Percentiles rank a stretch among this genome's conserved stretches.
Conservation (phyloP, 2,888 invertebrate genomes). For the Dromius quadrimaculatus region DNA sequence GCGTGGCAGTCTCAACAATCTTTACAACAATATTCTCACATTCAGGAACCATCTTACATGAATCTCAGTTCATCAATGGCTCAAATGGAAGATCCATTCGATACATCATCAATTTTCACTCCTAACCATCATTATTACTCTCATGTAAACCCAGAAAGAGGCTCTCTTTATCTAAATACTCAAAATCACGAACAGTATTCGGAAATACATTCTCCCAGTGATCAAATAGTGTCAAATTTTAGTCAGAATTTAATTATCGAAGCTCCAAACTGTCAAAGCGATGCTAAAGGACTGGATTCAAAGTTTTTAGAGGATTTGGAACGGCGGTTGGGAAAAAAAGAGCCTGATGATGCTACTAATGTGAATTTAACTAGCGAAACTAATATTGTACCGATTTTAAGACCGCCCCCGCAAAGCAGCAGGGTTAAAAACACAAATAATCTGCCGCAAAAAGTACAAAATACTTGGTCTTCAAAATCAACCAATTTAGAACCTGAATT, state of each 20-base stretch:
- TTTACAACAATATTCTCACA: neutral
- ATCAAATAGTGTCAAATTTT: neutral
- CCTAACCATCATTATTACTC: slow-evolving; percentile 65
- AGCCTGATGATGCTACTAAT: slow-evolving; percentile 54
- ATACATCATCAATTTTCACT: slow-evolving; percentile 69
- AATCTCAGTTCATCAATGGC: slow-evolving; percentile 64
- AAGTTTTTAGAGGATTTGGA: slow-evolving; percentile 76
- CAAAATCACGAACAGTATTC: slow-evolving; percentile 61
- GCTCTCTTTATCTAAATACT: slow-evolving; percentile 49
- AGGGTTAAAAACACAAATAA: slow-evolving; percentile 58
- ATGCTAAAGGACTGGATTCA: slow-evolving; percentile 67
- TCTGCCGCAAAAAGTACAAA: slow-evolving; percentile 64
- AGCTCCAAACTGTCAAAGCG: slow-evolving; percentile 47
- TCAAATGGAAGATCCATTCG: slow-evolving; percentile 74
- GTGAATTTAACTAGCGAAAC: slow-evolving; percentile 48
- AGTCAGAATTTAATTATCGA: neutral
- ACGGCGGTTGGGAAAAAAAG: slow-evolving; percentile 70
- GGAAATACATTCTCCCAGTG: slow-evolving; percentile 57
- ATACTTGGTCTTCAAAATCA: slow-evolving; percentile 62
- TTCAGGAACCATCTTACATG: slow-evolving; percentile 68
- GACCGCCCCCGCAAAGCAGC: slow-evolving; percentile 66
- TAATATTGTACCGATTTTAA: slow-evolving; percentile 65
- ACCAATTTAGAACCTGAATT: slow-evolving; percentile 51
- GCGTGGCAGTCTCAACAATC: slow-evolving; percentile 51
- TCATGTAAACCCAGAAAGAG: slow-evolving; percentile 63